Conservation (phyloP, 2,888 invertebrate species). For the Criorhina ranunculi region DNA sequence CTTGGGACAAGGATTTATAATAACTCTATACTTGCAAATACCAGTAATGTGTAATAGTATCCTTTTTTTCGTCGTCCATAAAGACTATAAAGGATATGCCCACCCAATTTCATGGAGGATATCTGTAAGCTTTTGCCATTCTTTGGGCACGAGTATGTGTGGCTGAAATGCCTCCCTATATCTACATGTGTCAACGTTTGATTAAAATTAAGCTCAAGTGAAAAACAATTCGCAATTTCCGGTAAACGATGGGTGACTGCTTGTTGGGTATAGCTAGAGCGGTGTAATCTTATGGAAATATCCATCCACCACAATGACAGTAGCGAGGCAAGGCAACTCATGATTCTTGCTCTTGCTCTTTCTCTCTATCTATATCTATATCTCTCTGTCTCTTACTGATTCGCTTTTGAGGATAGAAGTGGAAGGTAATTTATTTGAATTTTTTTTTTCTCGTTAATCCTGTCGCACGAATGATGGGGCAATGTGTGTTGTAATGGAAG, state of each 20-base stretch:
- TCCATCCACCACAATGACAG: constrained; percentile 49
- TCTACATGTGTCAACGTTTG: constrained; percentile 67
- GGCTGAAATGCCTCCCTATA: not conserved
- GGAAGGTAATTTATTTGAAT: constrained; percentile 53
- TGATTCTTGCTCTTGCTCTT: constrained; percentile 17
- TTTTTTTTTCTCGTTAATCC: constrained; percentile 8
- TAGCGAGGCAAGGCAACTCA: constrained; percentile 27
- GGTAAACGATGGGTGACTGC: constrained; percentile 12
- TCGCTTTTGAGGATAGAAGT: constrained; percentile 36
- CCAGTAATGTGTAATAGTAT: constrained; percentile 33
- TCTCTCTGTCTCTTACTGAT: not conserved
- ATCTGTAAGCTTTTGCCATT: not conserved
- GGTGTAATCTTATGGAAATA: constrained; percentile 61
- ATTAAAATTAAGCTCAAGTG: constrained; percentile 65
- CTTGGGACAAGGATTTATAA: constrained; percentile 1
- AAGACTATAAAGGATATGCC: constrained; percentile 14
- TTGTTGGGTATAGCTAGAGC: constrained; percentile 22
- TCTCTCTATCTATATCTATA: too few species aligned
- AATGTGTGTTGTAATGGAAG: constrained; percentile 41
- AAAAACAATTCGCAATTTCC: constrained; percentile 71
- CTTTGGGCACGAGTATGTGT: not conserved
- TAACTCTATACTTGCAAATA: constrained; percentile 8
- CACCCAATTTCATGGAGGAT: constrained; percentile 17
- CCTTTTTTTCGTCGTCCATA: constrained; percentile 16
- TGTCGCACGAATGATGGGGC: constrained; percentile 16